Base-by-base conservation (phyloP, 2,113 vertebrate species). In the Aspidoscelis tigris region DNA sequence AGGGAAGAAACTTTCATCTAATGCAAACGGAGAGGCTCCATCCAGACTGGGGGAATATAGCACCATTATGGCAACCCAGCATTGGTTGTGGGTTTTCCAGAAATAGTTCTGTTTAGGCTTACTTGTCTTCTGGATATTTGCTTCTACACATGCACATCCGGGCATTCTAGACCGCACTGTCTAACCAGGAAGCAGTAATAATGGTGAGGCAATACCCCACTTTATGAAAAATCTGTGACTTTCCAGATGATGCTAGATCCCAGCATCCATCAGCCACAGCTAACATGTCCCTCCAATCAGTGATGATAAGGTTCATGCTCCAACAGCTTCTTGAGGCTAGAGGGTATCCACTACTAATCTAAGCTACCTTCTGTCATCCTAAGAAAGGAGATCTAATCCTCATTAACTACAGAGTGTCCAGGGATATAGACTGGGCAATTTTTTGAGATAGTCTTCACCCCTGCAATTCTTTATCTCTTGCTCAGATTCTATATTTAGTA, bases 401-500 rank as follows among this genome's bases (percentile, higher is more conserved):
- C 39, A 20, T 78, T 41, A 43, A 61, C 58, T 12, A 55, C 71
- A 58, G 11, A 61, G 43, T 7, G 18, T 58, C 33, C 33, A 33
- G 33, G 33, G 33, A 33, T 33, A 33, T 33, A 33, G 33, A 33
- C 33, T 33, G 33, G 83, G 72, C 16, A 64, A 18, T 64, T 44
- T 79, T 79, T 73, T 50, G 55, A 21, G 69, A 50, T 21, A 73
- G 39, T 78, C 61, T 53, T 65, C 53, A 65, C 64, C 73, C 79
- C 20, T 66, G 16, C 47, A 33, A 14, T 10, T 84, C 65, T 20
- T 3, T 70, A 47, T 65, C 43, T 33, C 24, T 58, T 84, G 22
- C 71, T 70, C 76, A 5, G n/a, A 2, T 84, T 61, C 75, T 78
- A 78, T 78, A 84, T 84, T 78, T 84, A 70, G 74, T 26, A 6